phyloP scores from a whole-genome alignment of 2,113 vertebrate genomes.

The Proteles cristata region DNA sequence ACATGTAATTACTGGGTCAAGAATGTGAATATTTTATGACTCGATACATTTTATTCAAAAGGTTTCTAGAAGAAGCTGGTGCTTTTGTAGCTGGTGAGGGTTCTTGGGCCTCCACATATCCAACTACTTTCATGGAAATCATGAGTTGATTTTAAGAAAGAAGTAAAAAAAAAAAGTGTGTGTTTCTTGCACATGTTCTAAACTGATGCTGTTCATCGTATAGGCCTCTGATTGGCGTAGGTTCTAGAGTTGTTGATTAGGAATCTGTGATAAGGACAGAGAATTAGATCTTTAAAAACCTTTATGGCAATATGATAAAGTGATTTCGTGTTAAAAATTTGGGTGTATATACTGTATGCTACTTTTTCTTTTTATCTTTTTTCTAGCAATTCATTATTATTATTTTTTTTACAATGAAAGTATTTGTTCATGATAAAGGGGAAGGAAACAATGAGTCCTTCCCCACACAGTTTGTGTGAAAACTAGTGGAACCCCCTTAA shows the following conservation, averaged over 20 bases:
- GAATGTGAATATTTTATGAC: not conserved
- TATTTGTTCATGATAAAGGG: not conserved
- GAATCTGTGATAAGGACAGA: not conserved
- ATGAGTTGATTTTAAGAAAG: not conserved
- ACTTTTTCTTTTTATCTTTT: not conserved
- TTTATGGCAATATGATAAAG: not conserved
- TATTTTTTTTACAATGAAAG: not conserved
- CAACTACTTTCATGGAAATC: not conserved
- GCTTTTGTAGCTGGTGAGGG: not conserved
- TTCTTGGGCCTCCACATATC: not conserved
- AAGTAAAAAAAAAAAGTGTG: not conserved
- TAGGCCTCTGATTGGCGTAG: too few relatives aligned
- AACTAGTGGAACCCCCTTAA: not conserved
- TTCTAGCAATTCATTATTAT: not conserved
- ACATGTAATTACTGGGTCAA: not conserved
- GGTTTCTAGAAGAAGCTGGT: not conserved
- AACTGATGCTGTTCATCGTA: not conserved
- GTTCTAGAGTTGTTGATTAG: not conserved
- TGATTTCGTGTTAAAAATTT: not conserved
- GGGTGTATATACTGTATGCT: not conserved
- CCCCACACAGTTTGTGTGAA: not conserved
- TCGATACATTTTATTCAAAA: not conserved
- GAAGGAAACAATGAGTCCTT: not conserved
- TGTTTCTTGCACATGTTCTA: not conserved
- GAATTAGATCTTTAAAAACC: not conserved